Evolutionary conservation across 2,888 invertebrate genomes (phyloP).

Genomic region (Hedychridium roseum): DNA sequence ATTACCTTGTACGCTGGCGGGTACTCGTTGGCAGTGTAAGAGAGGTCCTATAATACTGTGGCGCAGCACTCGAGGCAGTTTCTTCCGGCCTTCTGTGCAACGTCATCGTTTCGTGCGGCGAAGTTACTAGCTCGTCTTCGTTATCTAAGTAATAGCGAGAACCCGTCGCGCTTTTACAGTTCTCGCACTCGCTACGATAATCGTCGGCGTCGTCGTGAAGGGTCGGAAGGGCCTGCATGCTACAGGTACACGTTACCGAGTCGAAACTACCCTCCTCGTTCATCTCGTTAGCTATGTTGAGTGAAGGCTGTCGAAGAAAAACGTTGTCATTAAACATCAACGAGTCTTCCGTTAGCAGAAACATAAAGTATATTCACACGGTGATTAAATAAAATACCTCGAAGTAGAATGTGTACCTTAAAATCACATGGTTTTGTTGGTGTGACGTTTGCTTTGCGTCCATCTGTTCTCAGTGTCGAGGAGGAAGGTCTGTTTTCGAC

Average conservation of each 20-base stretch:
- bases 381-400: neutral
- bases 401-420: constrained; percentile 30
- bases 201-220: constrained; percentile 71
- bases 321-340: too few species aligned
- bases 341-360: too few species aligned
- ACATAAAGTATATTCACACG: neutral
- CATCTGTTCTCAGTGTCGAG: constrained; percentile 17
- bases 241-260: constrained; percentile 59
- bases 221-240: constrained; percentile 60
- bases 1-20: constrained; percentile 66
- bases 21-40: constrained; percentile 73
- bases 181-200: constrained; percentile 85
- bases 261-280: constrained; percentile 61
- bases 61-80: constrained; percentile 60
- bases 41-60: constrained; percentile 71
- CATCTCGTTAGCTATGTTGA: constrained; percentile 53
- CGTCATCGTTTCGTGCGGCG: constrained; percentile 74
- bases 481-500: constrained; percentile 29
- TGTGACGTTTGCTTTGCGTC: constrained; percentile 38
- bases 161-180: constrained; percentile 81
- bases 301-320: constrained; percentile 56
- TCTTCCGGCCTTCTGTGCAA: constrained; percentile 70
- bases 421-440: constrained; percentile 26
- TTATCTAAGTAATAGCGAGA: constrained; percentile 72
- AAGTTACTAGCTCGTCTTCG: constrained; percentile 68